phyloP scores from a whole-genome alignment of 2,113 vertebrate species.

The Bucco capensis region DNA sequence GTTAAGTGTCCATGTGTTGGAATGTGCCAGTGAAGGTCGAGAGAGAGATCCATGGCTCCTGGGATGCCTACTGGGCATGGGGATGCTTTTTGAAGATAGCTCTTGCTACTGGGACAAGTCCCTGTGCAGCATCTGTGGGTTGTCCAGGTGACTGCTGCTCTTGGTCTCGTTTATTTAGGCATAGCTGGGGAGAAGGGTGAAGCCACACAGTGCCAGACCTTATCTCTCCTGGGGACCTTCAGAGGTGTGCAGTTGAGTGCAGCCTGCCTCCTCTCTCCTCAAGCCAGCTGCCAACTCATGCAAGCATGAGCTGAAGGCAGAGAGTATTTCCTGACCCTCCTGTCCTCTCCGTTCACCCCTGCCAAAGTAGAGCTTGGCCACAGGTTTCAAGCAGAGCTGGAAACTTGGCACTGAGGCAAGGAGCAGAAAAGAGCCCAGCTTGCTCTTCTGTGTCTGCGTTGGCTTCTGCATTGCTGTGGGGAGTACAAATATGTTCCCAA shows the following conservation, averaged over 20 bases:
- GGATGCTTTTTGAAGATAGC: not conserved
- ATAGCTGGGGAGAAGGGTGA: not conserved
- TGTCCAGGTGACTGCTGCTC: not conserved
- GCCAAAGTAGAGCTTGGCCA: not conserved
- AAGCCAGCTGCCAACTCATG: not conserved
- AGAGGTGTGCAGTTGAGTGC: not conserved
- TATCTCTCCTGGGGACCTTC: not conserved
- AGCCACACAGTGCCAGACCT: not conserved
- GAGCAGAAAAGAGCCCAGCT: conserved; percentile 41
- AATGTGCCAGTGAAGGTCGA: not conserved
- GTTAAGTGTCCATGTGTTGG: conserved; percentile 30
- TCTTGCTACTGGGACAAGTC: not conserved
- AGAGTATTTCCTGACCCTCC: not conserved
- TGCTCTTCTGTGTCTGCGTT: conserved; percentile 22
- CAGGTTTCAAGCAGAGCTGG: conserved; percentile 33
- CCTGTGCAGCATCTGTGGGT: not conserved
- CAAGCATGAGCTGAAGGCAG: not conserved
- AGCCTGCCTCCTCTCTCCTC: not conserved
- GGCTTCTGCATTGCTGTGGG: conserved; percentile 37
- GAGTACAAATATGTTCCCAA: conserved; percentile 54
- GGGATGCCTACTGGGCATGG: not conserved
- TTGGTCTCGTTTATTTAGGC: accelerated
- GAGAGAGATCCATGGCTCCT: not conserved
- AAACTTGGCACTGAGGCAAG: not conserved
- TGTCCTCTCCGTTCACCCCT: not conserved